These are phyloP conservation scores for Ochotona curzoniae DNA, from an alignment of 2,113 vertebrate genomes.

Conservation along the genomic window DNA sequence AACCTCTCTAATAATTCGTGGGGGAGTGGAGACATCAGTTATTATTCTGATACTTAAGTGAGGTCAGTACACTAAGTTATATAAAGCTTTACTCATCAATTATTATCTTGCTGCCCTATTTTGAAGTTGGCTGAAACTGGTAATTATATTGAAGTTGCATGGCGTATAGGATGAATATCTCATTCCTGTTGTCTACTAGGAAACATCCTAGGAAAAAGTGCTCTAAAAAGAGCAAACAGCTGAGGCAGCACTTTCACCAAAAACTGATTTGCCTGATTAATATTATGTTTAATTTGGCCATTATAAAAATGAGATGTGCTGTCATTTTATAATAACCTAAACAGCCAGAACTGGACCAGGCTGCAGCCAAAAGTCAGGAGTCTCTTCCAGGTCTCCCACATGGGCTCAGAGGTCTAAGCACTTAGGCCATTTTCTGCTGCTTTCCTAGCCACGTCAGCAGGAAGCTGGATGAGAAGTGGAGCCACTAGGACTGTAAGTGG, in stretches of 20 bases:
- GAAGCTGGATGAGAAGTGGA: too few species aligned
- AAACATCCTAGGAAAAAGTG: slow-evolving; percentile 46
- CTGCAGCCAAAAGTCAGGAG: too few species aligned
- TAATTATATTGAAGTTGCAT: slow-evolving; percentile 41
- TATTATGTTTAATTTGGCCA: slow-evolving; percentile 52
- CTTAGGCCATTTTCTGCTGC: too few species aligned
- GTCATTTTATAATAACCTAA: too few species aligned
- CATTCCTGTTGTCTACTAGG: slow-evolving; percentile 60
- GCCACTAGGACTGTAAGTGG: too few species aligned
- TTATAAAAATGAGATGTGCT: slow-evolving; percentile 72
- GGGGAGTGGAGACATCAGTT: slow-evolving; percentile 51
- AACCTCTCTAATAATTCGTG: slow-evolving; percentile 73
- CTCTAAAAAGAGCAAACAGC: slow-evolving; percentile 67
- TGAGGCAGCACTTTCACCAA: slow-evolving; percentile 48
- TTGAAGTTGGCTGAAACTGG: slow-evolving; percentile 49
- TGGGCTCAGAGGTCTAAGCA: too few species aligned
- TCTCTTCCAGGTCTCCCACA: too few species aligned
- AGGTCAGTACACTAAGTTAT: slow-evolving; percentile 47
- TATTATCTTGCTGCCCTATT: not conserved
- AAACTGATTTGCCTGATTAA: slow-evolving; percentile 34
- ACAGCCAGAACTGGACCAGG: too few species aligned
- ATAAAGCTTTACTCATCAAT: slow-evolving; percentile 58
- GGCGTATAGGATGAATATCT: slow-evolving; percentile 49
- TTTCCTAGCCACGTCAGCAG: too few species aligned
- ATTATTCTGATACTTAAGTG: slow-evolving; percentile 76